Base-by-base conservation (phyloP, 2,888 invertebrate genomes). In the Chloroclysta siterata region DNA sequence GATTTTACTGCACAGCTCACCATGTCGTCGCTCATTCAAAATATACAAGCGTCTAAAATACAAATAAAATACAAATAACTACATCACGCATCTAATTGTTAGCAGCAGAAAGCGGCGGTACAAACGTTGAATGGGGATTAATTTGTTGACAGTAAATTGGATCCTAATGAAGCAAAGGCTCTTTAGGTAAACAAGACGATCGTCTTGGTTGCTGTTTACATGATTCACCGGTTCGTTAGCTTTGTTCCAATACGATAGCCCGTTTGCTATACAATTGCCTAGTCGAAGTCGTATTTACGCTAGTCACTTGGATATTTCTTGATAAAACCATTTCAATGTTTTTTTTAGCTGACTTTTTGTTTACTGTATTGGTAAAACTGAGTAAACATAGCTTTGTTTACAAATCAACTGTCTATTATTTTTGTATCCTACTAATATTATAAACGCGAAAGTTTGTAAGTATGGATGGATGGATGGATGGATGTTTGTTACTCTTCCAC, bases 81-180 rank as follows among this genome's bases (percentile, higher is more conserved):
- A 46, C 33, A 28, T 11, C 33, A n/a, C 44, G 22, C 28, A 48
- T 52, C 55, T 56, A 48, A 64, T 64, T 55, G 59, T 52, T 42
- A 33, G 17, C 33, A 22, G 51, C 46, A 57, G 56, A 51, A 61
- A 65, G 57, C 61, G 17, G 15, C 62, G 55, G 77, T 79, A 87
- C 83, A 6, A 77, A 53, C 60, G 77, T 75, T 74, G 74, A 88
- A 85, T 82, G 41, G 81, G 85, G 87, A 89, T 91, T 90, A 90
- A 92, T 90, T 91, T 91, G 90, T 91, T 89, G 89, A 90, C 89
- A 90, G 90, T 87, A 88, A 91, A 92, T 92, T 91, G 90, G 89
- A 93, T 92, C 90, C 92, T 93, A 92, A 93, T 93, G 92, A 93
- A 93, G 90, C 92, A 93, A 93, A 93, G 92, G 91, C 90, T 87